Percentiles rank a stretch among this genome's conserved stretches.
Evolutionary conservation across 1,140 invertebrate species (phyloP).

Genomic region (Stegodyphus dumicola): DNA sequence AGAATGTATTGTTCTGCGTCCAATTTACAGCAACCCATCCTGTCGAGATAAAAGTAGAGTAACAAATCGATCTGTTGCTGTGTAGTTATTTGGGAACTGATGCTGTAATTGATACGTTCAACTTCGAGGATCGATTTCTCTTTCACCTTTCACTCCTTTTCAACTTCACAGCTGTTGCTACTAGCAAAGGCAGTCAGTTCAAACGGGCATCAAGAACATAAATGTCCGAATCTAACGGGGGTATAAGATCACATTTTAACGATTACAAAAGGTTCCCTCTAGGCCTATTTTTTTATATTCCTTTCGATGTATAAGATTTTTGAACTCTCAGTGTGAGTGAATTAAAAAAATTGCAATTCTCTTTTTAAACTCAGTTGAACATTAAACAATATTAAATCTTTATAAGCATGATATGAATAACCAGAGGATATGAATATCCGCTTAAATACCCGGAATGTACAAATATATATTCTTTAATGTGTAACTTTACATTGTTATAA

Average conservation of each 20-base stretch:
- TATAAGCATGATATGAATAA: no score
- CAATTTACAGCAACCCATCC: conserved; percentile 52
- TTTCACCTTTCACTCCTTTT: conserved; percentile 32
- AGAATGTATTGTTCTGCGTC: conserved; percentile 49
- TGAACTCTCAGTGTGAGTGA: no score
- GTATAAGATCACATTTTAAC: neutral
- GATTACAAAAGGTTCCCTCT: no score
- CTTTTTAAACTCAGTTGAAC: no score
- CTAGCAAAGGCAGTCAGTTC: conserved; percentile 25
- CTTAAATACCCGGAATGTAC: no score
- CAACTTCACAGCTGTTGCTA: conserved; percentile 37
- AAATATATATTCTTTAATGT: no score
- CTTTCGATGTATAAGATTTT: no score
- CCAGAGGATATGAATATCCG: no score
- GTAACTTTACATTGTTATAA: no score
- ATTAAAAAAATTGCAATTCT: no score
- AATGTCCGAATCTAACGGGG: neutral
- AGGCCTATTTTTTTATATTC: no score
- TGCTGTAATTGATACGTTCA: conserved; percentile 58
- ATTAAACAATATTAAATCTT: no score
- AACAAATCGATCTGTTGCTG: conserved; percentile 54
- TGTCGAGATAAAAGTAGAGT: conserved; percentile 42
- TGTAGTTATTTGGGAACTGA: conserved; percentile 56
- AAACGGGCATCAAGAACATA: conserved; percentile 30
- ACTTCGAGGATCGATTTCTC: conserved; percentile 40